phyloP scores from a whole-genome alignment of 2,113 vertebrate species.

The Lycaon pictus region DNA sequence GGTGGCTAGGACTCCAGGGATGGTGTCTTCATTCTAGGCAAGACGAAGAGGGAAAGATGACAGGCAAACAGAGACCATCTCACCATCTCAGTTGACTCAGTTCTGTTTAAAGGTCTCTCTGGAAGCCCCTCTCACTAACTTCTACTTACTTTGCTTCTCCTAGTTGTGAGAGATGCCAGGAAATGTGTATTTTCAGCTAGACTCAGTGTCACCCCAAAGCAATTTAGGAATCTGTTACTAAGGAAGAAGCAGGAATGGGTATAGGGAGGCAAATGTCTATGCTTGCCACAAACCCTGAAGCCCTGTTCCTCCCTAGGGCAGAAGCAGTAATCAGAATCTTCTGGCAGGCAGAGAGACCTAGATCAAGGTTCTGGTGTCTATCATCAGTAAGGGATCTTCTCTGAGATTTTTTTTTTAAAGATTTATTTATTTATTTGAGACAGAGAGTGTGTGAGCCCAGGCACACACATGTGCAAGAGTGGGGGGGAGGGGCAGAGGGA shows the following conservation, averaged over 20 bases:
- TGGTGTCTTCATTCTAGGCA: background rate
- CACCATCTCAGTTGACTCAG: background rate
- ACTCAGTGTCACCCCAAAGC: background rate
- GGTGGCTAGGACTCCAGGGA: background rate
- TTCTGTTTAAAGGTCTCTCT: background rate
- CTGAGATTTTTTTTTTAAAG: background rate
- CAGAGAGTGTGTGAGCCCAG: background rate
- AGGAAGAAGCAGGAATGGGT: background rate
- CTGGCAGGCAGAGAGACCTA: background rate
- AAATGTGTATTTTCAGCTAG: background rate
- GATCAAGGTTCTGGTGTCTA: background rate
- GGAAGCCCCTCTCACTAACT: background rate
- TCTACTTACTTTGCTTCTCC: background rate
- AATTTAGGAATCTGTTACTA: background rate
- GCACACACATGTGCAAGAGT: background rate
- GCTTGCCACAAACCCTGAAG: background rate
- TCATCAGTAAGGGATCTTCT: background rate
- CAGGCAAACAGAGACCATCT: background rate
- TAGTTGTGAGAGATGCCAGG: background rate
- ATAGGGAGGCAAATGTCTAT: background rate
- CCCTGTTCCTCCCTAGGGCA: background rate
- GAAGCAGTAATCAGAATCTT: background rate
- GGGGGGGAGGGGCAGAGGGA: background rate
- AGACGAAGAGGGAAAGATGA: background rate
- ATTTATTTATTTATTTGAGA: background rate